Base-by-base conservation (phyloP, 2,113 vertebrate species). In the Apeltes quadracus region DNA sequence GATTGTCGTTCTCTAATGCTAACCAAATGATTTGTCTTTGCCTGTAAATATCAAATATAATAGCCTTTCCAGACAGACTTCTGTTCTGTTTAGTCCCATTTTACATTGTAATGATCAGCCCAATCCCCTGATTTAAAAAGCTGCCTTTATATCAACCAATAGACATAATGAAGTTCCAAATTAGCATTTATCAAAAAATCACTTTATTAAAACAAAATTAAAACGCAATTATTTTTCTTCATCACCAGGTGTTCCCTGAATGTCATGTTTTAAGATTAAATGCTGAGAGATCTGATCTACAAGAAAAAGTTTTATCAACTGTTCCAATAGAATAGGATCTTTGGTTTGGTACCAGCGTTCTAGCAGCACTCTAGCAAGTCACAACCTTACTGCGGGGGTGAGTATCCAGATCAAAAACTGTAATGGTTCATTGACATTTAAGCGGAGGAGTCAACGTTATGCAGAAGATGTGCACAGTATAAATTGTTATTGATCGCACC, bases 31-130 rank as follows among this genome's bases (percentile, higher is more conserved):
- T 38, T 16, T 0, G 0, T 11, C n/a, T 57, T 54, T 65, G 44
- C 15, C 18, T 2, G 16, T 74, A 86, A 83, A 81, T 75, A 76
- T 85, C 81, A 86, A 57, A 73, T 76, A 29, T 72, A 75, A 75
- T 41, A 70, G 58, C 64, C 76, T 67, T 34, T 53, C 39, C 44
- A 29, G 58, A 69, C 59, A 61, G 53, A 22, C 46, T 46, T 34
- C n/a, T n/a, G n/a, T n/a, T n/a, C n/a, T n/a, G n/a, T n/a, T n/a
- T n/a, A 61, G 53, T 48, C 15, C n/a, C 20, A 6, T 62, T 69
- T 50, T 32, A 56, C 34, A 61, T 56, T 51, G 53, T 36, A 61
- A 85, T 79, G 34, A 61, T 66, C 29, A 69, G 7, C 43, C 13
- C 43, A 61, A 41, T 44, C 9, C 69, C 38, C 57, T 75, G 79